phyloP scores from a whole-genome alignment of 2,888 invertebrate species.

The Lumbricus terrestris region DNA sequence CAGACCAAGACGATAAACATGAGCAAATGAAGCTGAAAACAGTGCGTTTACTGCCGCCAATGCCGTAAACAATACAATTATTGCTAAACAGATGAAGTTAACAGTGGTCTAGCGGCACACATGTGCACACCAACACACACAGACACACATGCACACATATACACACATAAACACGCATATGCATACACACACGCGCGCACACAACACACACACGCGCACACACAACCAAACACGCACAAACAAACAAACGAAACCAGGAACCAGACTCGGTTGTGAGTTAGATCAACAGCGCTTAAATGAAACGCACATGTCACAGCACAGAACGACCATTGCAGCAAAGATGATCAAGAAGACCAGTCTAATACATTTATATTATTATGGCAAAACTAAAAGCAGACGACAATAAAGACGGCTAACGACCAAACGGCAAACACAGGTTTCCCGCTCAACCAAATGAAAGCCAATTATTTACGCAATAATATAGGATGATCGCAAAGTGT shows the following conservation, averaged over 20 bases:
- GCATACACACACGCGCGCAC: too few species aligned
- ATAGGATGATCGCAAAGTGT: too few species aligned
- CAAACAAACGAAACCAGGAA: not conserved
- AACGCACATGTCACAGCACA: not conserved
- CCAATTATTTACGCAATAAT: too few species aligned
- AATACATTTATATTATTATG: too few species aligned
- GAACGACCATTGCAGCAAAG: not conserved
- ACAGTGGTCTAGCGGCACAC: not conserved
- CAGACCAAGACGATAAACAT: not conserved
- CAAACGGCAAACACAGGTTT: too few species aligned
- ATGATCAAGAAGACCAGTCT: not conserved
- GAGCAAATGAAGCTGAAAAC: not conserved
- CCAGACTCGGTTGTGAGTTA: not conserved
- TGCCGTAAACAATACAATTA: not conserved
- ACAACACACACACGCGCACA: too few species aligned
- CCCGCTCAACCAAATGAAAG: too few species aligned
- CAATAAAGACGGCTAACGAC: not conserved
- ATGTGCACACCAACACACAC: too few species aligned
- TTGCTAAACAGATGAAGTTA: not conserved
- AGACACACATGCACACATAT: too few species aligned
- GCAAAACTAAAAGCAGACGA: not conserved
- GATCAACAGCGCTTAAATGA: not conserved
- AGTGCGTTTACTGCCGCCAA: not conserved
- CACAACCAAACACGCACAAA: too few species aligned
- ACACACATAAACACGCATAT: too few species aligned